Evolutionary conservation across 2,113 vertebrate species (phyloP).

Genomic region (Paedocypris sp.): DNA sequence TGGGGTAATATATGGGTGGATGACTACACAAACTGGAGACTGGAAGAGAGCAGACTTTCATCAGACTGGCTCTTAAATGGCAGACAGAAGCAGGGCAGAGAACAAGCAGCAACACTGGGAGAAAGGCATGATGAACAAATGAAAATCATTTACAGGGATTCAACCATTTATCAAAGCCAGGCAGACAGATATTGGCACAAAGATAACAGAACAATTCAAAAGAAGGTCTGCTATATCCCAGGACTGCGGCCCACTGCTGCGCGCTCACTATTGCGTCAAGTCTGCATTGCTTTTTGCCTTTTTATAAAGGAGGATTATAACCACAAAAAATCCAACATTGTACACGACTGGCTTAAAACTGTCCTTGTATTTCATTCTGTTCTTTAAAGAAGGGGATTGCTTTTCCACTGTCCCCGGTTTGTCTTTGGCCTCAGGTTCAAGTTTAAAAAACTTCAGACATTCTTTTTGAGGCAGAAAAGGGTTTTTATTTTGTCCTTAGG

Average conservation of each 20-base stretch:
- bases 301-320: slow-evolving; percentile 4
- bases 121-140: slow-evolving; percentile 48
- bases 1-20: neutral
- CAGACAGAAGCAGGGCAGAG: neutral
- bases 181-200: slow-evolving; percentile 50
- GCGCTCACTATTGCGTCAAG: neutral
- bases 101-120: slow-evolving; percentile 27
- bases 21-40: slow-evolving; percentile 3
- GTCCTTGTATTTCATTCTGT: slow-evolving; percentile 23
- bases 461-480: neutral
- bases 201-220: slow-evolving; percentile 45
- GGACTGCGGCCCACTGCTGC: slow-evolving; percentile 16
- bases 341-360: slow-evolving; percentile 19
- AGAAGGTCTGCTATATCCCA: slow-evolving; percentile 15
- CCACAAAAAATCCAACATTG: slow-evolving; percentile 24
- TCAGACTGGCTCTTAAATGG: slow-evolving; percentile 6
- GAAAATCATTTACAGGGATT: slow-evolving; percentile 57
- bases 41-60: slow-evolving; percentile 5
- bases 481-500: slow-evolving; percentile 3
- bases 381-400: slow-evolving; percentile 3
- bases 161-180: slow-evolving; percentile 52
- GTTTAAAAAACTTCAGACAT: slow-evolving; percentile 13
- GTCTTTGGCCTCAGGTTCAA: slow-evolving; percentile 17
- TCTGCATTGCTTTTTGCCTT: slow-evolving; percentile 10
- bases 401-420: neutral